Percentiles rank a stretch among this genome's conserved stretches.
Conservation (phyloP, 2,888 invertebrate species). For the Drosophila atripex region DNA sequence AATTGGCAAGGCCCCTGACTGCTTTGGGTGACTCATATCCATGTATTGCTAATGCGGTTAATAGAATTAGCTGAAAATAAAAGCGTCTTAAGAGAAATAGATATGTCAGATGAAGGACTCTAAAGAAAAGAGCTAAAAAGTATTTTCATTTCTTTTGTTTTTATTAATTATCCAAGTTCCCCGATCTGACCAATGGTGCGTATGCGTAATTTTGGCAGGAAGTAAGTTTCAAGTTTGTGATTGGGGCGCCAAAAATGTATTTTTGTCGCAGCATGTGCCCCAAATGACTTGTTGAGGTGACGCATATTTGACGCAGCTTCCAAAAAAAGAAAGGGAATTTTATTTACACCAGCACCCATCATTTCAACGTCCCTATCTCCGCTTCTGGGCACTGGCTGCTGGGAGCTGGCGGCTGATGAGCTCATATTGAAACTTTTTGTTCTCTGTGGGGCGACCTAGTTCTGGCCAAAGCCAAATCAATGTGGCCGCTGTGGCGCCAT, state of each 20-base stretch:
- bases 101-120: too few species aligned
- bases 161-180: neutral
- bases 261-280: slow-evolving; percentile 31
- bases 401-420: slow-evolving; percentile 63
- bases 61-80: neutral
- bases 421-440: slow-evolving; percentile 77
- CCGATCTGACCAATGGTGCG: neutral
- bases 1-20: neutral
- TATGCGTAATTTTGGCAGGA: neutral
- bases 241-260: slow-evolving; percentile 31
- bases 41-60: neutral
- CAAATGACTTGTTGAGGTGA: slow-evolving; percentile 52
- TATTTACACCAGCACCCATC: slow-evolving; percentile 33
- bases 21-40: neutral
- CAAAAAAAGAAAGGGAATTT: slow-evolving; percentile 34
- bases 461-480: slow-evolving; percentile 78
- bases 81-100: too few species aligned
- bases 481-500: slow-evolving; percentile 78
- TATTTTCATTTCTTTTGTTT: neutral
- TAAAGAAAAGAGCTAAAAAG: neutral
- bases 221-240: neutral
- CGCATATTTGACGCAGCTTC: slow-evolving; percentile 65
- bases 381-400: slow-evolving; percentile 2
- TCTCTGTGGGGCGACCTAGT: slow-evolving; percentile 73
- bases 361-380: slow-evolving; percentile 3